These are phyloP conservation scores for Metaphire vulgaris DNA, from an alignment of 1,140 invertebrate species.

Conservation along the genomic window DNA sequence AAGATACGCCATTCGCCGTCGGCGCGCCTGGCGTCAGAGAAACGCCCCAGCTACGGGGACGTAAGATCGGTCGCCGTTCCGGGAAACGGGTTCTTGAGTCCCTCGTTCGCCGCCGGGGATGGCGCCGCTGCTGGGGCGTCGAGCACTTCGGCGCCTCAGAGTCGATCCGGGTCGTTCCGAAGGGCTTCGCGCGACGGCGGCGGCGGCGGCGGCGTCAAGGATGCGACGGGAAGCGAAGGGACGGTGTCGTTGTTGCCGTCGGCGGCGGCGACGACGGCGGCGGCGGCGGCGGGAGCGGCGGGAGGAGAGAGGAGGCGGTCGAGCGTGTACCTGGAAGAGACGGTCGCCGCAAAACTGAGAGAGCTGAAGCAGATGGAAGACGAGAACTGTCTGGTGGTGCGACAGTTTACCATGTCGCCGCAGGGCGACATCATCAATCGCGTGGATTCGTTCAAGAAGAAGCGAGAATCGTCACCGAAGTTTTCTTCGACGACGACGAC, in stretches of 20 bases:
- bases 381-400: conserved; percentile 19
- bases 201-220: conserved; percentile 57
- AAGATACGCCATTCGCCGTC: not conserved
- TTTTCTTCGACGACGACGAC: not conserved
- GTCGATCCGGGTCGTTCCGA: conserved; percentile 24
- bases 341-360: conserved; percentile 16
- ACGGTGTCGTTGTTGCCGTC: not conserved
- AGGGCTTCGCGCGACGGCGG: conserved; percentile 15
- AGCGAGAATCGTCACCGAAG: not conserved
- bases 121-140: no score
- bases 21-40: no score
- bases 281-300: not conserved
- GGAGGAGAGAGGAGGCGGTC: not conserved
- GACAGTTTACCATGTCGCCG: conserved; percentile 31
- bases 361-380: conserved; percentile 24
- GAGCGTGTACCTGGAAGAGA: conserved; percentile 20
- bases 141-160: conserved; percentile 22
- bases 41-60: not conserved
- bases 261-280: no score
- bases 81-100: not conserved
- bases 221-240: conserved; percentile 44
- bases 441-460: conserved; percentile 31
- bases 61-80: not conserved
- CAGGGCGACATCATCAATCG: conserved; percentile 26
- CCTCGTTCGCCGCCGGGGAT: not conserved